These are phyloP conservation scores for Littorina saxatilis DNA, from an alignment of 1,140 invertebrate species.

Conservation along the genomic window DNA sequence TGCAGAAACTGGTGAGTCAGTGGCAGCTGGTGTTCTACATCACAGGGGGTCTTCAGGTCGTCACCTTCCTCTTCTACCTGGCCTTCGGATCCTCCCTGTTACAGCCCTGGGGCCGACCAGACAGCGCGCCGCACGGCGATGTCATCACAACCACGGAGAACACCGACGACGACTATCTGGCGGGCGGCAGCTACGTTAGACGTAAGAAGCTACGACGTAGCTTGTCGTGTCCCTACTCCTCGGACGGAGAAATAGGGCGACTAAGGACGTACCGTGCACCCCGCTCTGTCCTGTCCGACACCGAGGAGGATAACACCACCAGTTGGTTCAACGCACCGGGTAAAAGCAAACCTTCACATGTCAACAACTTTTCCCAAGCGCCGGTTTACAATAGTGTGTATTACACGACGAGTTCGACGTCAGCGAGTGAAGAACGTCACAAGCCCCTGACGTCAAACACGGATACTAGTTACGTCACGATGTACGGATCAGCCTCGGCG, in stretches of 20 bases:
- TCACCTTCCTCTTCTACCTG: constrained; percentile 38
- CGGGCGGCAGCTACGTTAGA: background rate
- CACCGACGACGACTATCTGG: background rate
- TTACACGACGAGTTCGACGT: no score
- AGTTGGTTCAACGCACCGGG: no score
- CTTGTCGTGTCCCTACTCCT: background rate
- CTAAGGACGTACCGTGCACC: background rate
- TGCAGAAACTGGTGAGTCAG: constrained; percentile 31
- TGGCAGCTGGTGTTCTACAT: constrained; percentile 41
- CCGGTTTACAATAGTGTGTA: no score
- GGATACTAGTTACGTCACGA: background rate
- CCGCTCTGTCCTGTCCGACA: background rate
- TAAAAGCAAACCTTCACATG: no score
- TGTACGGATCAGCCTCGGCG: background rate
- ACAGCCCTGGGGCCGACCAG: constrained; percentile 34
- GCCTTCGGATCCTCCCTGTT: constrained; percentile 38
- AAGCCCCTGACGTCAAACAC: background rate
- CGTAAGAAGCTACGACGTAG: background rate
- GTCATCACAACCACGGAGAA: background rate
- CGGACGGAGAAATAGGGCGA: background rate
- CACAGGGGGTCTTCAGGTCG: constrained; percentile 30
- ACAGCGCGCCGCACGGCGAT: background rate
- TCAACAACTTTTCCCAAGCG: no score
- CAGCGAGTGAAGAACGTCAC: no score
- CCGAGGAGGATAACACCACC: background rate